A percentile compares a stretch with the other conserved stretches of the same genome.
phyloP scores from a whole-genome alignment of 2,888 invertebrate species.

The Tinea semifulvella region DNA sequence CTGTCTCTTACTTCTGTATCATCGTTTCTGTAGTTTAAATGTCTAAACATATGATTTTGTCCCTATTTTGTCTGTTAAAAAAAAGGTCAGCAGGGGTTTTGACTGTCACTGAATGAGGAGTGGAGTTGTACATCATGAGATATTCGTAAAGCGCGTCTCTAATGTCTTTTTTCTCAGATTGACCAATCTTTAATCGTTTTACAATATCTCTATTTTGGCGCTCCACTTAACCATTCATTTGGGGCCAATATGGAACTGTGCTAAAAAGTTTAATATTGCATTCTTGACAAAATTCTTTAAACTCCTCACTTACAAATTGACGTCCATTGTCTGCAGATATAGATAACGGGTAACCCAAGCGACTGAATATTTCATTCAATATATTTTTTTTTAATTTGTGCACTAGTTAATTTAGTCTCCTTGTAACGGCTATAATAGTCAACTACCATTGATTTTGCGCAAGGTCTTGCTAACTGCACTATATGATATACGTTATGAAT shows the following conservation, averaged over 20 bases:
- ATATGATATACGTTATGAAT: conserved; percentile 7
- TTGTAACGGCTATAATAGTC: too few species aligned
- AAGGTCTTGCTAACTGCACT: conserved; percentile 10
- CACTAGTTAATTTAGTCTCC: conserved; percentile 14
- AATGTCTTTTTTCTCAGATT: conserved; percentile 21
- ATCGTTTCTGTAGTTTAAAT: conserved; percentile 11
- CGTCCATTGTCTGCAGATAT: conserved; percentile 21
- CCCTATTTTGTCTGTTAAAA: conserved; percentile 23
- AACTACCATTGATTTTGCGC: conserved; percentile 7
- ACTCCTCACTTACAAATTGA: conserved; percentile 19
- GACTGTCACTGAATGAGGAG: conserved; percentile 27
- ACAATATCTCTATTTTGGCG: conserved; percentile 20
- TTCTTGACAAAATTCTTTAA: conserved; percentile 17
- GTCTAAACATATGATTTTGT: conserved; percentile 19
- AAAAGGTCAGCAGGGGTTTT: conserved; percentile 19
- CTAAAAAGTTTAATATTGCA: conserved; percentile 14
- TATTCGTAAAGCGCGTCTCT: conserved; percentile 22
- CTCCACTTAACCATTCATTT: conserved; percentile 24
- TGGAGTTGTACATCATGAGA: conserved; percentile 25
- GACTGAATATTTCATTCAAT: conserved; percentile 13
- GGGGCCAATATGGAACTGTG: conserved; percentile 24
- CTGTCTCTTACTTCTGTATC: conserved; percentile 18
- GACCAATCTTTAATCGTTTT: conserved; percentile 24
- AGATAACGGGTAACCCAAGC: conserved; percentile 16
- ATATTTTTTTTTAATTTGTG: conserved; percentile 13